Evolutionary conservation across 2,888 invertebrate species (phyloP), one percentile per base, ranked within the genome.

Genomic region (Hyalella azteca): DNA sequence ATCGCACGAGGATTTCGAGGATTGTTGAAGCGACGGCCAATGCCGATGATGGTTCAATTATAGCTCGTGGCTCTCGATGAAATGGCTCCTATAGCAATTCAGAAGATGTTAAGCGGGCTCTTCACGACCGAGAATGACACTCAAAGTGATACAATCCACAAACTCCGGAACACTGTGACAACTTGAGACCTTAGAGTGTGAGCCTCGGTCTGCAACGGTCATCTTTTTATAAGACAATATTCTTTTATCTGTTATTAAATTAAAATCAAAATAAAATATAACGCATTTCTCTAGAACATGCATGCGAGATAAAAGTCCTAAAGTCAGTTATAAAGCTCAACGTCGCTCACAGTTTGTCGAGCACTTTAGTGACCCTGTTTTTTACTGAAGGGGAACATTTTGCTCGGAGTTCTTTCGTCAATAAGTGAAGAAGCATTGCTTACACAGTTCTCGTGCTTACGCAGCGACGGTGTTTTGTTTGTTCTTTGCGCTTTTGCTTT

Each of bases 11-110:
- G 66, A 39, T 66, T 66, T 66, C 19, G 66, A 39, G 66, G n/a
- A 66, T 66, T 36, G 36, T 19, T 9, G 66, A 66, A 15, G 66
- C 66, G 32, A 7, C 66, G 66, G 36, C 66, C 36, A 66, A 22
- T 36, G 36, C 66, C 66, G 32, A 32, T 66, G 66, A 66, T 66
- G 66, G 66, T 66, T 66, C 66, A 66, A 66, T 66, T 66, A 66
- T 29, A 13, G 66, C 66, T 36, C 32, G 66, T 36, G 32, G 36
- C 36, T 66, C 32, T 66, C 29, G 32, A 36, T 66, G 36, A 39
- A 66, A 66, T 29, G 39, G 66, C 66, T 66, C 29, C 66, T 32
- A 66, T 66, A 11, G 66, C 66, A 66, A 66, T 66, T 66, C 29
- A 66, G 26, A 29, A 39, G 66, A 66, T 66, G 66, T 66, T 66